Base-by-base conservation (phyloP, 2,113 vertebrate genomes). In the Ceyx cyanopectus region DNA sequence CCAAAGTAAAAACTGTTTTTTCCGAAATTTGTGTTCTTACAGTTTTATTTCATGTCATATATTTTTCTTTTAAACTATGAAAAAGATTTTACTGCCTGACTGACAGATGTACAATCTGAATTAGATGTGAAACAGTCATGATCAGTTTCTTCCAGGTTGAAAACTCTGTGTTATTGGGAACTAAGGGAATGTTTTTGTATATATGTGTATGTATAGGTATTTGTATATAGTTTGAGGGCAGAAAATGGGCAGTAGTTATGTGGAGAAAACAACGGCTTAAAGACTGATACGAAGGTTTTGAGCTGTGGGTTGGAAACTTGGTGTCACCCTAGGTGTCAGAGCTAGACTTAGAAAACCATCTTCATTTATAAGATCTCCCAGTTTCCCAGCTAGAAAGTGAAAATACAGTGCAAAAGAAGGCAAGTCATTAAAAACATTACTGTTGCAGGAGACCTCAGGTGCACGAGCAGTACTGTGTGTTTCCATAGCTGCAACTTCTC, bases 161-260 rank as follows among this genome's bases (percentile, higher is more conserved):
- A 30, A 79, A 24, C 23, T 67, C 48, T 69, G 29, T 48, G 30
- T 6, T 73, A 11, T 32, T 76, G 23, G 24, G 12, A 86, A 22
- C 17, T 76, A 56, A 34, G 7, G 17, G 51, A n/a, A 26, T 30
- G 3, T 30, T 72, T 51, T 43, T 26, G 4, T 61, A 30, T 4
- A 0, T 23, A 14, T 27, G 26, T 37, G 6, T 54, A 69, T 0
- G 0, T 3, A 86, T 6, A 57, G 5, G 3, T 81, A 26, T 34
- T 18, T 53, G 2, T 12, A 37, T 27, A 18, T 45, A 61, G 27
- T 73, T 45, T 10, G 4, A 8, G 70, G 14, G 27, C 6, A 70
- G 18, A 21, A 83, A 45, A n/a, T 13, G 5, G 7, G 7, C 2
- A 67, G 34, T 41, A 53, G 26, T 50, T 54, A 41, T 4, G 5